Base-by-base conservation (phyloP, 2,888 invertebrate genomes). In the Conistra vaccinii region DNA sequence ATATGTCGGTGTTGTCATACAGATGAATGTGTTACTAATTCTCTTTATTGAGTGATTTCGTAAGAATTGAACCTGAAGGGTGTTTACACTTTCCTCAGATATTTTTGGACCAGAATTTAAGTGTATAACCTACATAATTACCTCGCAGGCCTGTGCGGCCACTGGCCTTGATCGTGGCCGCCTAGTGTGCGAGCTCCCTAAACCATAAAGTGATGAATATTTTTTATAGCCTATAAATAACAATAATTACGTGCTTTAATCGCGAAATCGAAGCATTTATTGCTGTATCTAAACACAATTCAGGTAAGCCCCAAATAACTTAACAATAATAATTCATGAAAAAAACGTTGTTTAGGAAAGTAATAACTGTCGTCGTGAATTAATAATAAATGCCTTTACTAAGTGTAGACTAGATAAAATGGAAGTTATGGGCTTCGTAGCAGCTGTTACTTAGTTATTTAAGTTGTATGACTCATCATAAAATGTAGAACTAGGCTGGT, bases 401-500 rank as follows among this genome's bases (percentile, higher is more conserved):
- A 76, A 69, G 53, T 81, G 48, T 26, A 7, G n/a, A 65, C 45
- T 69, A 69, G 26, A 68, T 65, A 76, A 45, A 53, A 61, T n/a
- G 17, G 20, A 35, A 42, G 48, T 60, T 65, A 60, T 57, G 9
- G 26, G 42, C 5, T 29, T 51, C 29, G 10, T 23, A 29, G 17
- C 67, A 67, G 57, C 62, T 67, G 81, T 14, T 66, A 42, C 17
- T 62, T 10, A 72, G 5, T 9, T 42, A 66, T 61, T 67, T 35
- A 51, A 32, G 51, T 65, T 58, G 1, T 26, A 71, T 80, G 73
- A 77, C 42, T 73, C 80, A 51, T 63, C 77, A 58, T 42, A 51
- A 73, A 80, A 53, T 69, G 26, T 53, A 26, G 17, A 58, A 78
- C 45, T 9, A 3, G 26, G 4, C 23, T 51, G 14, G 39, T 73